These are phyloP conservation scores for Sphaerophoria taeniata DNA, from an alignment of 2,888 invertebrate genomes.

Conservation along the genomic window DNA sequence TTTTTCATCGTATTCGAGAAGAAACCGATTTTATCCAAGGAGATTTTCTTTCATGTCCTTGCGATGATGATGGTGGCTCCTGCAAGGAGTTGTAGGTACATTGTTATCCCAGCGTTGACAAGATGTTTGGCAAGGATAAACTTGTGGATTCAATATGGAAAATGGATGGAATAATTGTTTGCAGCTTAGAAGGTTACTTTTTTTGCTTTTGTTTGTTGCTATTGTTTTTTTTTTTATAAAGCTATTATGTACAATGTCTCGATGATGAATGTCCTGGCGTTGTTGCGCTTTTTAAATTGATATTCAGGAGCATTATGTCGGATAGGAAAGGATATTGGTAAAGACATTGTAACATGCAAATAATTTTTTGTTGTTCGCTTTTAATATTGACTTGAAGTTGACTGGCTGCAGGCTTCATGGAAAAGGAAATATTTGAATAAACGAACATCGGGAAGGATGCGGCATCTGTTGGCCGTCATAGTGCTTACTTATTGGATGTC, in stretches of 20 bases:
- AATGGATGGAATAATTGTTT: constrained; percentile 44
- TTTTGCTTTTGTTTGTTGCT: neutral
- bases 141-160: constrained; percentile 28
- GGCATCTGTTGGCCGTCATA: constrained; percentile 30
- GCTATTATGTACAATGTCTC: constrained; percentile 14
- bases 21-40: constrained; percentile 38
- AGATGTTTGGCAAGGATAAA: constrained; percentile 53
- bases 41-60: constrained; percentile 22
- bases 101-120: constrained; percentile 61
- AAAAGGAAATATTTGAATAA: constrained; percentile 29
- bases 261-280: constrained; percentile 54
- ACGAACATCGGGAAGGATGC: constrained; percentile 31
- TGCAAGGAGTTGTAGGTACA: constrained; percentile 21
- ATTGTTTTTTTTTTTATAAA: neutral
- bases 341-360: constrained; percentile 29
- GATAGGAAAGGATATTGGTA: constrained; percentile 22
- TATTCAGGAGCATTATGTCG: constrained; percentile 68
- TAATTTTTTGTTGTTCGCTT: constrained; percentile 9
- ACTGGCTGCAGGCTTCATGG: constrained; percentile 9
- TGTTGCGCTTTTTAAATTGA: constrained; percentile 66
- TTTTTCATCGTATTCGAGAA: constrained; percentile 59
- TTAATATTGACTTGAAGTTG: constrained; percentile 27
- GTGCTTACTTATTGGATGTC: constrained; percentile 14
- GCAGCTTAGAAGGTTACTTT: constrained; percentile 35
- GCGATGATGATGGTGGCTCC: neutral